phyloP scores from a whole-genome alignment of 2,113 vertebrate genomes.

The Lamprologus speciosus region DNA sequence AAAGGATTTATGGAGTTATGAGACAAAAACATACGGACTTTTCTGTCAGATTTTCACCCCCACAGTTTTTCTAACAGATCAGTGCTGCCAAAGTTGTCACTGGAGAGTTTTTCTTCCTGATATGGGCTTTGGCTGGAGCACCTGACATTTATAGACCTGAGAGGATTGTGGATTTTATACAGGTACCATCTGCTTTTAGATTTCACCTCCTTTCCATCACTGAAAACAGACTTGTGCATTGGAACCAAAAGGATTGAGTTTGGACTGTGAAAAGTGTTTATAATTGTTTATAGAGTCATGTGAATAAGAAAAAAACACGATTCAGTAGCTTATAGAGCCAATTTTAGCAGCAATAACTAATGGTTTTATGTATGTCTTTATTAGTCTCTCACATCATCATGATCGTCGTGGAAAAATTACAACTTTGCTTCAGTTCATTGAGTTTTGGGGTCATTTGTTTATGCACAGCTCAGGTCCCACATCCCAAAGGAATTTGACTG shows the following conservation, averaged over 20 bases:
- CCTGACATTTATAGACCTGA: background rate
- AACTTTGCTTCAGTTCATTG: background rate
- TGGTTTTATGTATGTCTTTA: background rate
- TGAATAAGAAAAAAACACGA: background rate
- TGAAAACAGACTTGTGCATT: background rate
- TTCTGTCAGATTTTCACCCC: background rate
- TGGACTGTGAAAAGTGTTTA: rapidly evolving
- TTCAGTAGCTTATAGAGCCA: background rate
- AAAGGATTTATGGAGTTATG: background rate
- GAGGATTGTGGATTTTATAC: background rate
- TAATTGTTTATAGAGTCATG: rapidly evolving
- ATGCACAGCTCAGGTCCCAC: background rate
- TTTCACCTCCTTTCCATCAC: background rate
- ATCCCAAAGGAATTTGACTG: background rate
- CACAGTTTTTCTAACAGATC: background rate
- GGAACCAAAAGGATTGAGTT: background rate
- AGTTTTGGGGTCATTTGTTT: background rate
- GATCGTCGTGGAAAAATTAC: rapidly evolving
- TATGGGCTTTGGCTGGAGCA: background rate
- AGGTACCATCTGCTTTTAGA: background rate
- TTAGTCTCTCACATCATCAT: background rate
- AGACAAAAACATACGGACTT: background rate
- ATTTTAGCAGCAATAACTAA: background rate
- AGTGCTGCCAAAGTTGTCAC: background rate
- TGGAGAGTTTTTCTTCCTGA: background rate